These are phyloP conservation scores for Nemurella pictetii DNA, from an alignment of 2,888 invertebrate genomes.

Conservation along the genomic window DNA sequence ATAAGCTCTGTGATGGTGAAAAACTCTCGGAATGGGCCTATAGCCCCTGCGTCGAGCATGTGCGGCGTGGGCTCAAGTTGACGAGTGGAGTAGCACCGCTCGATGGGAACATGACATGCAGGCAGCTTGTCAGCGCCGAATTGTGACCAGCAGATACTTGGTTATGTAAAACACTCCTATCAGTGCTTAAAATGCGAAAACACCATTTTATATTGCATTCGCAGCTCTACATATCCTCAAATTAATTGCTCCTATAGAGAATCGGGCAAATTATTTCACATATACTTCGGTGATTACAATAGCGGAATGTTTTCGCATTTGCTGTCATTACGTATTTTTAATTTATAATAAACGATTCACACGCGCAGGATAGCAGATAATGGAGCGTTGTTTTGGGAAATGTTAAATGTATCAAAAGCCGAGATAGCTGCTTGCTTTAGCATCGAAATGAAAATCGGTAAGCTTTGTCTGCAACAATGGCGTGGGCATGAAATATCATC, in stretches of 20 bases:
- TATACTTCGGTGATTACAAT: background rate
- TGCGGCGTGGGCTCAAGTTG: background rate
- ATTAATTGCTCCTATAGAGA: background rate
- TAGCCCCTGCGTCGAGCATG: background rate
- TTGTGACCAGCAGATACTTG: background rate
- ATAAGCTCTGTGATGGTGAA: background rate
- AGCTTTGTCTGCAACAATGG: background rate
- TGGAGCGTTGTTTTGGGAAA: background rate
- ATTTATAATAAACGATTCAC: background rate
- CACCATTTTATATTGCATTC: background rate
- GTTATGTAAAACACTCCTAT: background rate
- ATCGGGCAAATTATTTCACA: background rate
- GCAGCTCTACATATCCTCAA: background rate
- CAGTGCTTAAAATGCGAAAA: background rate
- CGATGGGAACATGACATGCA: background rate
- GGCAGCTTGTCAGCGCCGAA: background rate
- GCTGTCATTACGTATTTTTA: background rate
- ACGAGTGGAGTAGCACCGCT: background rate
- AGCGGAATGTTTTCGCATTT: background rate
- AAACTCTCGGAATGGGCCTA: background rate
- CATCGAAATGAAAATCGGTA: too few relatives aligned
- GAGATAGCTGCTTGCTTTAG: too few relatives aligned
- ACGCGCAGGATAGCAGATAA: background rate
- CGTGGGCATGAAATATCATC: background rate
- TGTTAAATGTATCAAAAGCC: background rate